Base-by-base conservation (phyloP, 2,113 vertebrate genomes). In the Hucho hucho region DNA sequence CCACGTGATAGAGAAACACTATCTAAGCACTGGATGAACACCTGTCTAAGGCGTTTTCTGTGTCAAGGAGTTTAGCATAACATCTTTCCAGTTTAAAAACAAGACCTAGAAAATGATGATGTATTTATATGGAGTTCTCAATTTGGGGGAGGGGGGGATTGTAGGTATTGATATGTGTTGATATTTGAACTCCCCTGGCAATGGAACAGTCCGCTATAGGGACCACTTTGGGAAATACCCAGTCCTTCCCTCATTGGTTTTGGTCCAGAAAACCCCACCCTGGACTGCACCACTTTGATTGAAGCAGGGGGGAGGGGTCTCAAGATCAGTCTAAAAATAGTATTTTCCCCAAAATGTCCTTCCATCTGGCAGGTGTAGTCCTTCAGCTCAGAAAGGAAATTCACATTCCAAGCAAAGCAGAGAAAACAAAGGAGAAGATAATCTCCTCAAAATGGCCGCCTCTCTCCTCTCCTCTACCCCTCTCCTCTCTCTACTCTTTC, bases 151-250 rank as follows among this genome's bases (percentile, higher is more conserved):
- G 32, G 85, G 84, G 9, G 65, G 14, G n/a, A 6, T n/a, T 81
- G 83, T 81, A 86, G 82, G 85, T 81, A 84, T 87, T 91, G 91
- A 94, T 93, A 93, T 93, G 93, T 93, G 86, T 89, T 80, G 84
- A 92, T 90, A 85, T 90, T 87, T 87, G 65, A 63, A 85, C 70
- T 73, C 63, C 80, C 73, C 71, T 73, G 26, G 47, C 32, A 77
- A 66, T 63, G 56, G 75, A 81, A 72, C 67, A 63, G 77, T 86
- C 74, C 72, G 69, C 69, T 46, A 69, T 25, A 37, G 67, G 71
- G 61, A 74, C 28, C 53, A 11, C 18, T 14, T 47, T 68, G 65
- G 80, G 78, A 64, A 47, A 77, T 81, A 69, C 74, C 59, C 64
- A 47, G 79, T 81, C 69, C 74, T 61, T 80, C 68, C 67, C 82